Percentiles rank a stretch among this genome's conserved stretches.
Evolutionary conservation across 2,888 invertebrate species (phyloP).

Genomic region (Charanyca ferruginea): DNA sequence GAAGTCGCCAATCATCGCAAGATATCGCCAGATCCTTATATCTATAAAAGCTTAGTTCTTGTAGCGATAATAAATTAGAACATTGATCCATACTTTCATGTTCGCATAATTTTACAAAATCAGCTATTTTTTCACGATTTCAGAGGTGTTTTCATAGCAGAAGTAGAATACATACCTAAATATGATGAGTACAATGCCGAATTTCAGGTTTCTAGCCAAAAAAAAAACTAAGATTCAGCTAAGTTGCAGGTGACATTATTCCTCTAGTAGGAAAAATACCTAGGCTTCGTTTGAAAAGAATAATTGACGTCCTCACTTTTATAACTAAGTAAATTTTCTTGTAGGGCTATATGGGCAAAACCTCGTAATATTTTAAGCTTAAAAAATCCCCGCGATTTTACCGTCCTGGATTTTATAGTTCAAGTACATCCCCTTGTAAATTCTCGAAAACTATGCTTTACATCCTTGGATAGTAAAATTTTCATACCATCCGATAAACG

Average conservation of each 20-base stretch:
- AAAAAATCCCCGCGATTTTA: constrained; percentile 20
- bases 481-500: constrained; percentile 5
- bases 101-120: too few relatives aligned
- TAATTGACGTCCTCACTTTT: constrained; percentile 5
- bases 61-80: too few relatives aligned
- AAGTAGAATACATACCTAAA: too few relatives aligned
- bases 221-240: too few relatives aligned
- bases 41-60: too few relatives aligned
- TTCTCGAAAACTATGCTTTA: neutral
- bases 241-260: neutral
- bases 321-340: neutral
- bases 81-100: too few relatives aligned
- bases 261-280: too few relatives aligned
- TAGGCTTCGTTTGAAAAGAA: neutral
- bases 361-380: constrained; percentile 8
- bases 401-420: neutral
- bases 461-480: neutral
- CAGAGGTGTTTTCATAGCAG: too few relatives aligned
- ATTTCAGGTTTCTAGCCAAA: too few relatives aligned
- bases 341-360: neutral
- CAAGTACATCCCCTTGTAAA: neutral
- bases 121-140: too few relatives aligned
- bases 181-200: too few relatives aligned
- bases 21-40: neutral
- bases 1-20: too few relatives aligned